A percentile compares a stretch with the other conserved stretches of the same genome.
phyloP scores from a whole-genome alignment of 2,888 invertebrate genomes.

The Bellardia pandia region DNA sequence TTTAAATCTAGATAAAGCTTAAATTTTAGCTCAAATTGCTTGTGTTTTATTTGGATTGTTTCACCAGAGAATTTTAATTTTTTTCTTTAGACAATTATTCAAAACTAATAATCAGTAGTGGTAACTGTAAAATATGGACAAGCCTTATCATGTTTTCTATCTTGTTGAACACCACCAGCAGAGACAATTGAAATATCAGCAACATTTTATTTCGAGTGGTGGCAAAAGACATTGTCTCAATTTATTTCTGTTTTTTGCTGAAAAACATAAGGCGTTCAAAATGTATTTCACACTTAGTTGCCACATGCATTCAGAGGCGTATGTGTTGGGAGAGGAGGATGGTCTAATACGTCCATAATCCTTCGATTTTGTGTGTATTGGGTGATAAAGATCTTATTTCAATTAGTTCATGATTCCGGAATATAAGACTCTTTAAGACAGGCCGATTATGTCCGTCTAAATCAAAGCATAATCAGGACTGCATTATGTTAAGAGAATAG shows the following conservation, averaged over 20 bases:
- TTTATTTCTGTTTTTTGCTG: slow-evolving; percentile 41
- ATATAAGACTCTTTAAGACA: no score
- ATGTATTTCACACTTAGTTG: slow-evolving; percentile 47
- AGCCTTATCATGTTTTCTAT: slow-evolving; percentile 69
- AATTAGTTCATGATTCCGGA: no score
- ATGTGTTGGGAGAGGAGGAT: neutral
- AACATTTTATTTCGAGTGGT: slow-evolving; percentile 77
- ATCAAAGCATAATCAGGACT: no score
- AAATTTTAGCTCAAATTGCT: neutral
- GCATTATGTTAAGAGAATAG: no score
- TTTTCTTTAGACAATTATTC: slow-evolving; percentile 34
- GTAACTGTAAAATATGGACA: slow-evolving; percentile 51
- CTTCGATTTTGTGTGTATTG: no score
- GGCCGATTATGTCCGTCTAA: no score
- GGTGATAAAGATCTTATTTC: no score
- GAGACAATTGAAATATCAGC: slow-evolving; percentile 83
- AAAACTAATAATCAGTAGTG: slow-evolving; percentile 22
- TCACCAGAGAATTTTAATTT: slow-evolving; percentile 15
- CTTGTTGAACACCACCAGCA: slow-evolving; percentile 69
- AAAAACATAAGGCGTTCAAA: slow-evolving; percentile 57
- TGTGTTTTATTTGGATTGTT: neutral
- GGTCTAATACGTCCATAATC: no score
- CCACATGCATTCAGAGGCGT: slow-evolving; percentile 22
- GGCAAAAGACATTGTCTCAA: slow-evolving; percentile 56
- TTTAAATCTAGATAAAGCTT: slow-evolving; percentile 54